Evolutionary conservation across 53 echinoderm and acorn worm species (phyloP).

Genomic region (Hippasteria phrygiana): DNA sequence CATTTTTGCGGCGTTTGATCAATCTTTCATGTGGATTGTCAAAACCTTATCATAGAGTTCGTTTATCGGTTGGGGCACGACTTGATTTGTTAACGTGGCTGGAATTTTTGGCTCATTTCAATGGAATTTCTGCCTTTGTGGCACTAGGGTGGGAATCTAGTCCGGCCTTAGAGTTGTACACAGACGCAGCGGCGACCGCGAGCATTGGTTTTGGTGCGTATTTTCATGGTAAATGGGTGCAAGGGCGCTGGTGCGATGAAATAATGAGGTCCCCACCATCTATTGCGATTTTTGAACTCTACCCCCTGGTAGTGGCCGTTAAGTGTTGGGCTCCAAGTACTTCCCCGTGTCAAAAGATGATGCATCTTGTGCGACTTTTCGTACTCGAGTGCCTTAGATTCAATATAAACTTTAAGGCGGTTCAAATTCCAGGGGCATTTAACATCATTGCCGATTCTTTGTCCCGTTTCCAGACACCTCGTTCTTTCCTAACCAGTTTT

Average conservation of each 20-base stretch:
- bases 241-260: slow-evolving; percentile 14
- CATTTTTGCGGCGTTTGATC: too few species aligned
- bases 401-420: slow-evolving; percentile 37
- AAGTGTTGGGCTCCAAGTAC: slow-evolving; percentile 13
- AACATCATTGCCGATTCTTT: slow-evolving; percentile 30
- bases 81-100: slow-evolving; percentile 30
- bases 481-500: too few species aligned
- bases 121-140: slow-evolving; percentile 13
- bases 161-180: not conserved
- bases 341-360: not conserved
- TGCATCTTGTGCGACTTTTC: slow-evolving; percentile 31
- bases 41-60: too few species aligned
- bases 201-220: slow-evolving; percentile 30
- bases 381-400: slow-evolving; percentile 22
- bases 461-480: slow-evolving; percentile 53
- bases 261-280: not conserved
- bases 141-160: not conserved
- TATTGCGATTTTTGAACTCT: slow-evolving; percentile 6
- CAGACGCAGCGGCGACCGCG: slow-evolving; percentile 43
- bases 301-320: slow-evolving; percentile 14
- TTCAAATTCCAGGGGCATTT: slow-evolving; percentile 1
- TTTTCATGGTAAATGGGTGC: slow-evolving; percentile 31
- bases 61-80: too few species aligned
- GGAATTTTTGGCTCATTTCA: slow-evolving; percentile 6
- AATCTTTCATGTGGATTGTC: too few species aligned